Evolutionary conservation across 2,888 invertebrate species (phyloP).

Genomic region (Meta bourneti): DNA sequence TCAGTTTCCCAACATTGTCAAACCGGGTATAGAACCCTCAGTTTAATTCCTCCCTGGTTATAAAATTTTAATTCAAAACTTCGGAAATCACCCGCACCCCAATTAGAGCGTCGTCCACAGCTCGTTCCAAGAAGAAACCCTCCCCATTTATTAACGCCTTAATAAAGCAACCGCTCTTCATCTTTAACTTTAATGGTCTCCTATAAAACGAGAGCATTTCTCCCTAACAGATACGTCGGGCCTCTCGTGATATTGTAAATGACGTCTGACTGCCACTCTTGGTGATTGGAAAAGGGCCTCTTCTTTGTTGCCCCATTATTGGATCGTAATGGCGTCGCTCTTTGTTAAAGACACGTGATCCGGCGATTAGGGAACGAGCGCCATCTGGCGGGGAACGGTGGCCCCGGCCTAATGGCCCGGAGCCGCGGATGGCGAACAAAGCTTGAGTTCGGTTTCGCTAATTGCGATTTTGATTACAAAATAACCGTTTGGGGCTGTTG

Average conservation of each 20-base stretch:
- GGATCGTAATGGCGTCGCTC: conserved; percentile 27
- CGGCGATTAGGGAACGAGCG: background rate
- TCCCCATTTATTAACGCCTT: conserved; percentile 10
- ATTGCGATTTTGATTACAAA: conserved; percentile 35
- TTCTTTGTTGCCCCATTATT: conserved; percentile 22
- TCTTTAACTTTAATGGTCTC: conserved; percentile 32
- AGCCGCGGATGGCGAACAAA: background rate
- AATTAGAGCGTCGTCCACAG: too few relatives aligned
- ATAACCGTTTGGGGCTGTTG: conserved; percentile 14
- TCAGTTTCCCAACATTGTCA: too few relatives aligned
- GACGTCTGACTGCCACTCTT: conserved; percentile 22
- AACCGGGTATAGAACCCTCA: too few relatives aligned
- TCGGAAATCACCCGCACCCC: too few relatives aligned
- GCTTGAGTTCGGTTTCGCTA: background rate
- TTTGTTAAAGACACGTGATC: conserved; percentile 24
- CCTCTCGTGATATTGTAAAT: background rate
- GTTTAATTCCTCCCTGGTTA: too few relatives aligned
- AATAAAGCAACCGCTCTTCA: conserved; percentile 24
- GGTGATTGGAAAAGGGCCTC: conserved; percentile 17
- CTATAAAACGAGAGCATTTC: background rate
- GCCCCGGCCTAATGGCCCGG: background rate
- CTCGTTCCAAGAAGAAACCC: background rate
- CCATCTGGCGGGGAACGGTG: conserved; percentile 7
- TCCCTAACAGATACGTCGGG: too few relatives aligned
- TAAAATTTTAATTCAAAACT: too few relatives aligned